Evolutionary conservation across 2,797 vertebrate species (phyloP).

Genomic region (Lateolabrax maculatus): DNA sequence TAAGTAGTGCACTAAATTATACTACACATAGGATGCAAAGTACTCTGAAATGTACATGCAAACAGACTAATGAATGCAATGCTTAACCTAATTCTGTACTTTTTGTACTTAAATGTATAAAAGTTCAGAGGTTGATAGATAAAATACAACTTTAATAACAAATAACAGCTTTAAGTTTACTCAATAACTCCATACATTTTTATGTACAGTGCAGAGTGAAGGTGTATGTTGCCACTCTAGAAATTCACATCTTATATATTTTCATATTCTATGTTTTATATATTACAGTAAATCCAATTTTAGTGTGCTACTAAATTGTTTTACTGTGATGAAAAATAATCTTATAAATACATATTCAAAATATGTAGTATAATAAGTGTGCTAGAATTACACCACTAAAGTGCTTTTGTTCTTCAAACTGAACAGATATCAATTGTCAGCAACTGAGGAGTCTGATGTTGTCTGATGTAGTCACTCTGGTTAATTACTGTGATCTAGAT

Average conservation of each 20-base stretch:
- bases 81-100: background rate
- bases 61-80: background rate
- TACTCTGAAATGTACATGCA: background rate
- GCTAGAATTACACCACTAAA: background rate
- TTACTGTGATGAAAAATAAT: background rate
- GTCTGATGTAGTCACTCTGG: constrained; percentile 21
- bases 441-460: constrained; percentile 12
- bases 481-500: constrained; percentile 63
- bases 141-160: background rate
- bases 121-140: background rate
- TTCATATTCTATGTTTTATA: too few species aligned
- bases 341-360: background rate
- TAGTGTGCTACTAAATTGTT: background rate
- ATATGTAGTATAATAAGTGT: background rate
- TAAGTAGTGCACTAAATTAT: background rate
- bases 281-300: background rate
- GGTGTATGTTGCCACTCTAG: background rate
- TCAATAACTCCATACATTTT: too few species aligned
- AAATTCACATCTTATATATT: background rate
- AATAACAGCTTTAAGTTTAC: too few species aligned
- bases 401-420: background rate
- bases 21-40: background rate
- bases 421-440: background rate
- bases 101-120: background rate
- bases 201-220: background rate